These are phyloP conservation scores for Cinclus cinclus DNA, from an alignment of 2,113 vertebrate genomes.

Conservation along the genomic window DNA sequence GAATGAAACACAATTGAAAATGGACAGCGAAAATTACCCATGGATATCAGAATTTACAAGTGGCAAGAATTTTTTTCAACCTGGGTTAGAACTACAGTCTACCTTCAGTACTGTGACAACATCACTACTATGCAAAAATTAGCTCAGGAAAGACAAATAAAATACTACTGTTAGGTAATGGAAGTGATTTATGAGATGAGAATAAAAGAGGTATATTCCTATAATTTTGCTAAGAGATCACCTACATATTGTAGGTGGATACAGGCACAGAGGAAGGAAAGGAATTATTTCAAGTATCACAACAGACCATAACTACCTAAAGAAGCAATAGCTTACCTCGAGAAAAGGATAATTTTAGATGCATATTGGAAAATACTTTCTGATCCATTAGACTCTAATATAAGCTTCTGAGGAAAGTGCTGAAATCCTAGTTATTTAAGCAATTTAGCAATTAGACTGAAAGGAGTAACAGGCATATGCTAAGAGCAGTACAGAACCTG, in stretches of 20 bases:
- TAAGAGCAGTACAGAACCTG: neutral
- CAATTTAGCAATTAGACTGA: constrained; percentile 5
- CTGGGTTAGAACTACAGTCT: neutral
- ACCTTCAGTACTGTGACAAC: neutral
- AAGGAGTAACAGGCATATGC: neutral
- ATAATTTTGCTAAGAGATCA: neutral
- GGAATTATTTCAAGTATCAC: neutral
- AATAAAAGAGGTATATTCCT: neutral
- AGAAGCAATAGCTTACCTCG: neutral
- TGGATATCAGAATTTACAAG: neutral
- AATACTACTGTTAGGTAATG: neutral
- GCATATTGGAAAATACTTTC: neutral
- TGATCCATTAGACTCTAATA: constrained; percentile 7
- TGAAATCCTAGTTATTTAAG: neutral
- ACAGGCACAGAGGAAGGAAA: neutral
- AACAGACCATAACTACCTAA: neutral
- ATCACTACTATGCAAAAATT: neutral
- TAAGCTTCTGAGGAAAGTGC: neutral
- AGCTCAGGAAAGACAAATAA: neutral
- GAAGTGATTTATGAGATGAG: neutral
- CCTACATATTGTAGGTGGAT: neutral
- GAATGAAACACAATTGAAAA: neutral
- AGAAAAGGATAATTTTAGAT: neutral
- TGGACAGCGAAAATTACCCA: neutral
- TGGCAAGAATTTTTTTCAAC: neutral